Evolutionary conservation across 1,140 invertebrate genomes (phyloP).

Genomic region (Leptoteleia sp.): DNA sequence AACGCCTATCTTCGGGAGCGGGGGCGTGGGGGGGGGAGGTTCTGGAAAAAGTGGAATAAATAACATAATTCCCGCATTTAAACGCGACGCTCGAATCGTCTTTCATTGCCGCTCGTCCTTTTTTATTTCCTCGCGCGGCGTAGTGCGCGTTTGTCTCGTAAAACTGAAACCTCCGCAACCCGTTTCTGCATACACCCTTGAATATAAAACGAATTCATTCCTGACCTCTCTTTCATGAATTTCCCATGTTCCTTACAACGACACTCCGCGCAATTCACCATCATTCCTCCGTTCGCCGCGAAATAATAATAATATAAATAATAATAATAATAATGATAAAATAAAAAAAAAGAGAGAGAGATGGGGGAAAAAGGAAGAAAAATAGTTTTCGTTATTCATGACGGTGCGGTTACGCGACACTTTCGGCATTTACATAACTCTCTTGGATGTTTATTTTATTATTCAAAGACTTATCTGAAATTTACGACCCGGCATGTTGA

Average conservation of each 20-base stretch:
- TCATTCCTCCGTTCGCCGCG: slow-evolving; percentile 43
- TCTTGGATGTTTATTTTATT: no score
- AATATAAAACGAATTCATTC: slow-evolving; percentile 69
- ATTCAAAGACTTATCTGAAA: no score
- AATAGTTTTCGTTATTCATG: slow-evolving; percentile 49
- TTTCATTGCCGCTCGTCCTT: slow-evolving; percentile 33
- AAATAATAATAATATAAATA: no score
- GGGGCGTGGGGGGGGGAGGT: no score
- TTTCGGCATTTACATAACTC: no score
- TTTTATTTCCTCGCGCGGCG: slow-evolving; percentile 32
- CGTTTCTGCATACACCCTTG: slow-evolving; percentile 57
- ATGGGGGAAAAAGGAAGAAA: no score
- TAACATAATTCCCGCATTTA: slow-evolving; percentile 43
- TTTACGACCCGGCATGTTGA: no score
- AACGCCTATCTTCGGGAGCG: no score
- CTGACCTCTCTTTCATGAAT: slow-evolving; percentile 60
- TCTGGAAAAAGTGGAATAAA: slow-evolving; percentile 44
- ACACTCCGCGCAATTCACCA: slow-evolving; percentile 61
- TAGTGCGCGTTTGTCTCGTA: slow-evolving; percentile 48
- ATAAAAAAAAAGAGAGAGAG: no score
- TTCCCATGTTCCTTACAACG: slow-evolving; percentile 52
- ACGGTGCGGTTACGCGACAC: slow-evolving; percentile 17
- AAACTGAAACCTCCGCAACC: slow-evolving; percentile 58
- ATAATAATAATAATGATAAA: no score
- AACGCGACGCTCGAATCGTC: slow-evolving; percentile 31